phyloP scores from a whole-genome alignment of 2,888 invertebrate species.

The Galeruca laticollis region DNA sequence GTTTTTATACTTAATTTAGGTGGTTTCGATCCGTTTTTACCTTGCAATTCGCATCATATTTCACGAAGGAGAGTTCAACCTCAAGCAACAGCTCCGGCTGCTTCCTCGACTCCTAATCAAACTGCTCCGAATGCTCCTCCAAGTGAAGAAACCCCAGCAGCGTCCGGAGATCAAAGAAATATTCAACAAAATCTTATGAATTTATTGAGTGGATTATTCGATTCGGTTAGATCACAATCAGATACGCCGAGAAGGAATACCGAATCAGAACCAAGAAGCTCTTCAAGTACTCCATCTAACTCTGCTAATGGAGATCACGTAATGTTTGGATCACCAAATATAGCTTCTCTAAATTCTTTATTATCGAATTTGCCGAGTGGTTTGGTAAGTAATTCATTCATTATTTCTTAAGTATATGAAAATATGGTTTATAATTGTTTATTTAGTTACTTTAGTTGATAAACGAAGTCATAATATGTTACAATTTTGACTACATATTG shows the following conservation, averaged over 20 bases:
- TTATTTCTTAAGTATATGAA: too few species aligned
- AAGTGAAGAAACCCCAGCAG: conserved; percentile 20
- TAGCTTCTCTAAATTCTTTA: conserved; percentile 34
- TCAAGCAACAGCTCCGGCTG: conserved; percentile 22
- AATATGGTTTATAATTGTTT: too few species aligned
- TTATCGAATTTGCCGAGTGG: conserved; percentile 36
- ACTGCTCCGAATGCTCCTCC: not conserved
- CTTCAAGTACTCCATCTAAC: conserved; percentile 13
- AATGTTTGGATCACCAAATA: conserved; percentile 23
- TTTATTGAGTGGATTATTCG: conserved; percentile 55
- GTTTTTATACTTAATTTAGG: conserved; percentile 17
- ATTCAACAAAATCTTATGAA: conserved; percentile 46
- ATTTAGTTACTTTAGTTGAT: too few species aligned
- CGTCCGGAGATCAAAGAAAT: conserved; percentile 25
- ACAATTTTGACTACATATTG: too few species aligned
- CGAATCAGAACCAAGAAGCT: conserved; percentile 26
- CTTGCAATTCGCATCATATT: conserved; percentile 80
- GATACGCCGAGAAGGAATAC: conserved; percentile 21
- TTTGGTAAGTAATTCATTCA: conserved; percentile 45
- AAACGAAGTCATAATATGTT: too few species aligned
- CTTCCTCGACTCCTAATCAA: conserved; percentile 12
- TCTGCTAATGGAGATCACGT: conserved; percentile 13
- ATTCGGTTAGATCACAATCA: conserved; percentile 50
- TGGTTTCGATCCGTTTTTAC: conserved; percentile 76
- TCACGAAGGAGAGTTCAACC: conserved; percentile 56